Conservation (phyloP, 2,888 invertebrate genomes). For the Saturnia japonica region DNA sequence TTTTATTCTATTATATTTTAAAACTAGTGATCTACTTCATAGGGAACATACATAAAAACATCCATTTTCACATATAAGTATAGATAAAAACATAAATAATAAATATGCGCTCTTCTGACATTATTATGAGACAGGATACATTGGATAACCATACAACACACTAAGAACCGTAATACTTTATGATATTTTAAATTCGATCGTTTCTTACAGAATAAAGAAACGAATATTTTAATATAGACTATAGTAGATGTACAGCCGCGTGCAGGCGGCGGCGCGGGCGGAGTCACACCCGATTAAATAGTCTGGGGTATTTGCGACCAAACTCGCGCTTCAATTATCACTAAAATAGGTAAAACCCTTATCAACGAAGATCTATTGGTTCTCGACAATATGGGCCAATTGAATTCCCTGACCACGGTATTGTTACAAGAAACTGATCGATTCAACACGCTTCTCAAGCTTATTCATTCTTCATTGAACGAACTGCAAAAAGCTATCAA, state of each 20-base stretch:
- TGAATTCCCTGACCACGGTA: slow-evolving; percentile 92
- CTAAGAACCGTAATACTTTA: too few relatives aligned
- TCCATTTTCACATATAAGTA: too few relatives aligned
- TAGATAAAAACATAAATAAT: too few relatives aligned
- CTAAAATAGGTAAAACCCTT: slow-evolving; percentile 83
- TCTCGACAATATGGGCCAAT: slow-evolving; percentile 81
- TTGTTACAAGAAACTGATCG: slow-evolving; percentile 93
- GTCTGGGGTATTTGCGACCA: slow-evolving; percentile 88
- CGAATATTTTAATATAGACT: slow-evolving; percentile 86
- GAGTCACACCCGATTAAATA: slow-evolving; percentile 88
- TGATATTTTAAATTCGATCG: too few relatives aligned
- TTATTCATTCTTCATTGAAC: slow-evolving; percentile 87
- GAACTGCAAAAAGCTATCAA: slow-evolving; percentile 94
- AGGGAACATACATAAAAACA: too few relatives aligned
- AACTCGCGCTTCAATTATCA: slow-evolving; percentile 83
- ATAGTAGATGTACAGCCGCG: slow-evolving; percentile 92
- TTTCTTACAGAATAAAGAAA: slow-evolving; percentile 88
- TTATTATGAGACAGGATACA: too few relatives aligned
- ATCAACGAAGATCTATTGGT: slow-evolving; percentile 84
- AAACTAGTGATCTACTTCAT: too few relatives aligned
- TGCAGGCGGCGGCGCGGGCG: slow-evolving; percentile 78
- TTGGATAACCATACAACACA: too few relatives aligned
- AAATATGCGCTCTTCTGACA: too few relatives aligned
- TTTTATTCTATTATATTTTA: too few relatives aligned
- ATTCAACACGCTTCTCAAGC: slow-evolving; percentile 88